These are phyloP conservation scores for Vandiemenella viatica DNA, from an alignment of 2,888 invertebrate genomes.

Conservation along the genomic window DNA sequence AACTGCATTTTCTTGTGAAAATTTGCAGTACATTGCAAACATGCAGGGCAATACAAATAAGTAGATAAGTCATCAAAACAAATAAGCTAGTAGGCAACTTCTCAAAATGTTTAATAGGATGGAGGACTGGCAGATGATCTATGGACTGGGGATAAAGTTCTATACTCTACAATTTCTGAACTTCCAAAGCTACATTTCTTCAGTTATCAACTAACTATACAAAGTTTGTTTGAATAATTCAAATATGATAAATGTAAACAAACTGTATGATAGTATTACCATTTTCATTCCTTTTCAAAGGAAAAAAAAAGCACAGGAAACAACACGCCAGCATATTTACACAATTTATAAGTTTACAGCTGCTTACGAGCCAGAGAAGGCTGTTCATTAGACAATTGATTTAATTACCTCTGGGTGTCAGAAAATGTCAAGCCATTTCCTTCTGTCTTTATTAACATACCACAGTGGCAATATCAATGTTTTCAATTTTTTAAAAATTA, in stretches of 20 bases:
- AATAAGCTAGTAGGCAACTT: too few relatives aligned
- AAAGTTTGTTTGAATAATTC: conserved; percentile 12
- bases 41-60: too few relatives aligned
- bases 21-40: too few relatives aligned
- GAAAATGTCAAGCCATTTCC: too few relatives aligned
- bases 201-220: conserved; percentile 15
- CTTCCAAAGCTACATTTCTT: conserved; percentile 9
- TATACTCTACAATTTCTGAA: conserved; percentile 9
- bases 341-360: background rate
- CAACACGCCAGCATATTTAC: background rate
- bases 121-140: background rate
- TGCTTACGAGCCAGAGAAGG: conserved; percentile 1
- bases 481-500: too few relatives aligned
- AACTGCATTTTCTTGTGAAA: too few relatives aligned
- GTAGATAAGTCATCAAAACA: too few relatives aligned
- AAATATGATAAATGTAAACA: conserved; percentile 15
- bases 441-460: too few relatives aligned
- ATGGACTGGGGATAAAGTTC: conserved; percentile 4
- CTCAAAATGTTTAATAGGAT: too few relatives aligned
- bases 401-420: too few relatives aligned
- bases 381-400: too few relatives aligned
- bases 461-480: too few relatives aligned
- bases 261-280: conserved; percentile 8
- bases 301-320: conserved; percentile 2
- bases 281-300: background rate